These are phyloP conservation scores for Hippocampus kuda DNA, from an alignment of 2,797 vertebrate genomes.

Conservation along the genomic window DNA sequence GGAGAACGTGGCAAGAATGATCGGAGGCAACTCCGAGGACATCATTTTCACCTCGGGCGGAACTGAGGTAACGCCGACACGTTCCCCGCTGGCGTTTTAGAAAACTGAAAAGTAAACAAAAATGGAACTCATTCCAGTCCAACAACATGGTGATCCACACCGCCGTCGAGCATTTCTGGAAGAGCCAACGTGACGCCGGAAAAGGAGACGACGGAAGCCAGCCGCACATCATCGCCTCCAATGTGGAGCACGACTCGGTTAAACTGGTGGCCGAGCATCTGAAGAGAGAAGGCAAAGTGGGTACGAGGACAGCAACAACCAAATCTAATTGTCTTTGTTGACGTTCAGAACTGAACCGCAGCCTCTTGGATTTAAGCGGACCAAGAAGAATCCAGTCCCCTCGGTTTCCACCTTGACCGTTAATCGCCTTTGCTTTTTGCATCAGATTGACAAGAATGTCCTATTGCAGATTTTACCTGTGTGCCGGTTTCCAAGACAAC, in stretches of 20 bases:
- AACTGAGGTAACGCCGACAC: slow-evolving; percentile 74
- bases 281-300: slow-evolving; percentile 62
- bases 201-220: slow-evolving; percentile 5
- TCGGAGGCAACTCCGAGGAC: slow-evolving; percentile 74
- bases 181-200: slow-evolving; percentile 25
- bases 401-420: neutral
- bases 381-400: neutral
- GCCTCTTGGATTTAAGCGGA: neutral
- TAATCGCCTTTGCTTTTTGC: too few species aligned
- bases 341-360: neutral
- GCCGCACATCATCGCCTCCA: slow-evolving; percentile 80
- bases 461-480: slow-evolving; percentile 75
- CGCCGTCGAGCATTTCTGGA: slow-evolving; percentile 67
- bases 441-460: neutral
- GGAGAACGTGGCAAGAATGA: slow-evolving; percentile 76
- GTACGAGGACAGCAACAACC: slow-evolving; percentile 41
- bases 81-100: neutral
- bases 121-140: slow-evolving; percentile 60
- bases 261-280: slow-evolving; percentile 72
- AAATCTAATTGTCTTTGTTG: neutral
- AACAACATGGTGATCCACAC: slow-evolving; percentile 88
- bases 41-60: slow-evolving; percentile 91
- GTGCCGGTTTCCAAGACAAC: slow-evolving; percentile 77
- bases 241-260: slow-evolving; percentile 87
- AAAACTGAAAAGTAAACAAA: neutral